Conservation (phyloP, 2,888 invertebrate genomes). For the Heteromurus nitidus region DNA sequence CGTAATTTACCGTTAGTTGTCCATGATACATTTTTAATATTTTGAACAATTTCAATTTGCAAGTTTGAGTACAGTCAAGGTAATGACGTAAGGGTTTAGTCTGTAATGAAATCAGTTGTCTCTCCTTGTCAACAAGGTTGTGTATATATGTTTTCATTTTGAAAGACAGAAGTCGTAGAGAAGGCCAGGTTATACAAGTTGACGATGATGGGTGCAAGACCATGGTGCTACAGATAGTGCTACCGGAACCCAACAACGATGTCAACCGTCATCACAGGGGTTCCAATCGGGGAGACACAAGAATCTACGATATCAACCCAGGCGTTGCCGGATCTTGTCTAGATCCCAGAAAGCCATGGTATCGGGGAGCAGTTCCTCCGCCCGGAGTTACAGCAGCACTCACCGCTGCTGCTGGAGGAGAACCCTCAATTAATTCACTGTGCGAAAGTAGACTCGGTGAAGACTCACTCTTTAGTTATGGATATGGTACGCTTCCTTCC, state of each 20-base stretch:
- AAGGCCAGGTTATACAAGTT: conserved; percentile 16
- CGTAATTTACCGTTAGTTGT: too few species aligned
- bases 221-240: conserved; percentile 76
- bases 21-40: too few species aligned
- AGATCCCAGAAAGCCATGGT: conserved; percentile 61
- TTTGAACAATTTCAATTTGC: too few species aligned
- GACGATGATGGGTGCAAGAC: conserved; percentile 74
- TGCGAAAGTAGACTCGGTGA: conserved; percentile 72
- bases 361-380: conserved; percentile 47
- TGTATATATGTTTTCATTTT: too few species aligned
- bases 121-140: too few species aligned
- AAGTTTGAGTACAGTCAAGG: too few species aligned
- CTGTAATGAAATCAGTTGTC: too few species aligned
- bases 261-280: conserved; percentile 68
- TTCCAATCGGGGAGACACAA: conserved; percentile 57
- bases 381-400: conserved; percentile 30
- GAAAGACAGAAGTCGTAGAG: not conserved
- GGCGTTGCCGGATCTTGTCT: conserved; percentile 34
- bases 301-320: conserved; percentile 51
- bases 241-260: conserved; percentile 74
- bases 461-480: conserved; percentile 73
- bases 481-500: conserved; percentile 52
- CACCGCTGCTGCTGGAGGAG: conserved; percentile 46
- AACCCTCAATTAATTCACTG: conserved; percentile 71
- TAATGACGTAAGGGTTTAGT: too few species aligned